Percentiles rank a stretch among this genome's conserved stretches.
phyloP scores from a whole-genome alignment of 2,888 invertebrate genomes.

The Megalurothrips usitatus region DNA sequence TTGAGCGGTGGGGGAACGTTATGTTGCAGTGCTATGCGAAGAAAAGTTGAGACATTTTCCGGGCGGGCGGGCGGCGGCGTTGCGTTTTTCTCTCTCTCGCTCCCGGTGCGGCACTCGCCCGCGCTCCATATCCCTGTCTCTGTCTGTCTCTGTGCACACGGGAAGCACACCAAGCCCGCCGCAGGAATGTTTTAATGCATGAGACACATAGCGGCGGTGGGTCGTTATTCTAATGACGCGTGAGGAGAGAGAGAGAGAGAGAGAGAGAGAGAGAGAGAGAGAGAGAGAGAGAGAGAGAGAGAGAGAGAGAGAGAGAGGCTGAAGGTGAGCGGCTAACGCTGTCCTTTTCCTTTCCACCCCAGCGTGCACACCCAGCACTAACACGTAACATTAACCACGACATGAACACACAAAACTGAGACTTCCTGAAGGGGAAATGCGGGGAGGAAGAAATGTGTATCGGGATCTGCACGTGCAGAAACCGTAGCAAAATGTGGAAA shows the following conservation, averaged over 20 bases:
- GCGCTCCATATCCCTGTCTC: not conserved
- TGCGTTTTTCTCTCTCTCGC: not conserved
- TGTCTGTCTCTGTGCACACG: not conserved
- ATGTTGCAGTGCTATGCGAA: too few relatives aligned
- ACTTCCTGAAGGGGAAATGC: too few relatives aligned
- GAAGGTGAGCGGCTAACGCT: not conserved
- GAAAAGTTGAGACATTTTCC: not conserved
- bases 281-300: not conserved
- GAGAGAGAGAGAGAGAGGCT: not conserved
- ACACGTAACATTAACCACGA: too few relatives aligned
- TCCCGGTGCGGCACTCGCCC: not conserved
- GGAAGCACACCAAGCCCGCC: not conserved
- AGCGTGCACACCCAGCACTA: too few relatives aligned
- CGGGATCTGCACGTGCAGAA: too few relatives aligned
- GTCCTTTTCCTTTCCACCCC: too few relatives aligned
- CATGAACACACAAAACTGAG: too few relatives aligned
- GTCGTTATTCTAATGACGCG: slow-evolving; percentile 21
- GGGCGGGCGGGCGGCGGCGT: too few relatives aligned
- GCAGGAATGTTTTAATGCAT: slow-evolving; percentile 25
- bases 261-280: not conserved
- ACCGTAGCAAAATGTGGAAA: too few relatives aligned
- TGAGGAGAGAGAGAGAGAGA: not conserved
- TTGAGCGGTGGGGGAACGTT: too few relatives aligned
- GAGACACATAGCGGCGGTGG: slow-evolving; percentile 8
- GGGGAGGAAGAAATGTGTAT: too few relatives aligned